phyloP scores from a whole-genome alignment of 2,113 vertebrate species.

The Podarcis cretensis region DNA sequence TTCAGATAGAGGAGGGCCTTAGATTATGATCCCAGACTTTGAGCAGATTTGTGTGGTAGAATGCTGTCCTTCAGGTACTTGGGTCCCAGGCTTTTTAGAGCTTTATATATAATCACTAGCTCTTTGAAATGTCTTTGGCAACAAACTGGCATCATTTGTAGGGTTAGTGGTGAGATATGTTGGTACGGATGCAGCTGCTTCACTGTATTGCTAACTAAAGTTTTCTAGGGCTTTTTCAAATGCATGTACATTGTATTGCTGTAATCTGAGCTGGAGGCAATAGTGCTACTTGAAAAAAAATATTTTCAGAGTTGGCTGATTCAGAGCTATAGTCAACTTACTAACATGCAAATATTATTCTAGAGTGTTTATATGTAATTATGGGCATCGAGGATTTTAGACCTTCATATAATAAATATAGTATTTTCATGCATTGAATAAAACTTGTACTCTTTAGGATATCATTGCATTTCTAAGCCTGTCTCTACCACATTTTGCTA shows the following conservation, averaged over 20 bases:
- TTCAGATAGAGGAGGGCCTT: no score
- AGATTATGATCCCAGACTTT: no score
- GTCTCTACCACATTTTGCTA: neutral
- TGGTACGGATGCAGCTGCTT: neutral
- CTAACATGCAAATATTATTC: neutral
- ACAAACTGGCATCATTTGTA: neutral
- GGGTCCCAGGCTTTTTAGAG: no score
- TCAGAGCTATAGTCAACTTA: no score
- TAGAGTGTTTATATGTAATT: neutral
- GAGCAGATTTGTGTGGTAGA: no score
- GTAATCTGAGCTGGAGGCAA: neutral
- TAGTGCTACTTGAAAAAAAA: neutral
- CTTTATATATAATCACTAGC: neutral
- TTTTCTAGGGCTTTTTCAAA: neutral
- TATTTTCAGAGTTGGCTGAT: neutral
- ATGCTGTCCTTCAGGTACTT: no score
- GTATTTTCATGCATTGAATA: neutral
- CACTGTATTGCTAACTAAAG: neutral
- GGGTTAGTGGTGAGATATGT: no score
- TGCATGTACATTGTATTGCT: neutral
- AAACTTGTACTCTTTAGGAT: neutral
- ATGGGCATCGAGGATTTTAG: neutral
- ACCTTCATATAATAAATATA: no score
- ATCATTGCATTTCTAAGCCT: neutral
- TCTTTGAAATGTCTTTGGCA: neutral